phyloP scores from a whole-genome alignment of 2,113 vertebrate species.

The Pluvialis apricaria region DNA sequence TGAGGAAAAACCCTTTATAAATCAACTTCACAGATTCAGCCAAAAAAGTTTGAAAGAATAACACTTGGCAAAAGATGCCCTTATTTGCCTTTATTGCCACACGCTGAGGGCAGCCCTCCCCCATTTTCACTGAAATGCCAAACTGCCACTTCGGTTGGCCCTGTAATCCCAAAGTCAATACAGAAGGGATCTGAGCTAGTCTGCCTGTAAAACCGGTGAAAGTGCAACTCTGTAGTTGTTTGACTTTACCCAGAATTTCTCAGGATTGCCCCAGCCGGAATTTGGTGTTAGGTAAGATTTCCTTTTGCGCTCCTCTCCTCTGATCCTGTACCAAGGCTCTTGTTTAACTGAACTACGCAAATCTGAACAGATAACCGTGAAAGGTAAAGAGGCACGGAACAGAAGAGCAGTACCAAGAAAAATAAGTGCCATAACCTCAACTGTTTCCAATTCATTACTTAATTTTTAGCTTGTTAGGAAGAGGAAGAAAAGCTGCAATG shows the following conservation, averaged over 20 bases:
- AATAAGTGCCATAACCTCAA: neutral
- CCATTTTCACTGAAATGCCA: neutral
- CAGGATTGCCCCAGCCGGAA: neutral
- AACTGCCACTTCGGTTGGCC: neutral
- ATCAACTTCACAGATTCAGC: neutral
- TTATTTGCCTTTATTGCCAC: slow-evolving; percentile 18
- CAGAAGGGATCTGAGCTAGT: neutral
- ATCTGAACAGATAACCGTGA: neutral
- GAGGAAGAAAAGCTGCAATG: neutral
- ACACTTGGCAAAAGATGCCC: neutral
- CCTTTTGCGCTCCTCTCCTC: neutral
- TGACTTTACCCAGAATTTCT: neutral
- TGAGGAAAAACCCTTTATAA: neutral
- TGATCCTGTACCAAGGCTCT: neutral
- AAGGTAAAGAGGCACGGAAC: neutral
- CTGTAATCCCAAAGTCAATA: slow-evolving; percentile 27
- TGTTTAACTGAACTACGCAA: neutral
- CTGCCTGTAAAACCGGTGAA: neutral
- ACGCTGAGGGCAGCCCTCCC: neutral
- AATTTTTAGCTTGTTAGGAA: neutral
- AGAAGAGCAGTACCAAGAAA: neutral
- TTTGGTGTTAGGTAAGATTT: neutral
- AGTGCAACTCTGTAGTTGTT: neutral
- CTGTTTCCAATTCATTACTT: neutral
- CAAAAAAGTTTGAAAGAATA: neutral